Conservation (phyloP, 2,113 vertebrate species). For the Aspidoscelis tigris region DNA sequence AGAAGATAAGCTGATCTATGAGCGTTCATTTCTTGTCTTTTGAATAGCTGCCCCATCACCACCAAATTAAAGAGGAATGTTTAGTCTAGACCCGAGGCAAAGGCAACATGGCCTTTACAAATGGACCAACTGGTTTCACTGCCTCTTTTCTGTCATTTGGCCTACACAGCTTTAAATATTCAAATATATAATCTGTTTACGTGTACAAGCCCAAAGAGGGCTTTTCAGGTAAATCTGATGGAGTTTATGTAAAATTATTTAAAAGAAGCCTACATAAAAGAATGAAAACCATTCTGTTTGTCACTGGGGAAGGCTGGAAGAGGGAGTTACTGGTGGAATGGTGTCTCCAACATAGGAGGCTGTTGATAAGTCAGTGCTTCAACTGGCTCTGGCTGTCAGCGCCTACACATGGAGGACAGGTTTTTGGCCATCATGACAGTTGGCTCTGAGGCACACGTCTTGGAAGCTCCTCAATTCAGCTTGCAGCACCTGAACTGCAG, state of each 20-base stretch:
- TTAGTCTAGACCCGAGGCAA: background rate
- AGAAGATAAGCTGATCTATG: background rate
- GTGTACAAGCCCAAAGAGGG: too few relatives aligned
- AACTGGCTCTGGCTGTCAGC: too few relatives aligned
- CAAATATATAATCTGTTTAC: too few relatives aligned
- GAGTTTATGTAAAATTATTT: background rate
- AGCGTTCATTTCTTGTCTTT: background rate
- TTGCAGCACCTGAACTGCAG: too few relatives aligned
- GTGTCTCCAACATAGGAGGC: too few relatives aligned
- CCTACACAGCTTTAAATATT: too few relatives aligned
- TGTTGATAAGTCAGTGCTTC: too few relatives aligned
- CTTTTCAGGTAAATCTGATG: background rate
- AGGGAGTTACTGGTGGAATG: too few relatives aligned
- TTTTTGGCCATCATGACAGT: too few relatives aligned
- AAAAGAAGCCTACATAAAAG: background rate
- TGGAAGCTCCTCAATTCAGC: too few relatives aligned
- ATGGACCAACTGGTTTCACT: slow-evolving; percentile 1
- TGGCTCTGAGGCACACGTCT: too few relatives aligned
- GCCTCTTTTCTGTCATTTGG: background rate
- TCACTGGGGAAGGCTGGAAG: background rate
- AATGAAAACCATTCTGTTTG: background rate
- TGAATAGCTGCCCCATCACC: background rate
- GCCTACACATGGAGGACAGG: too few relatives aligned
- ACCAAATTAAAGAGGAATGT: background rate
- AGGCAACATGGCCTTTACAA: slow-evolving; percentile 15